phyloP scores from a whole-genome alignment of 2,113 vertebrate species.

The Nibea coibor region DNA sequence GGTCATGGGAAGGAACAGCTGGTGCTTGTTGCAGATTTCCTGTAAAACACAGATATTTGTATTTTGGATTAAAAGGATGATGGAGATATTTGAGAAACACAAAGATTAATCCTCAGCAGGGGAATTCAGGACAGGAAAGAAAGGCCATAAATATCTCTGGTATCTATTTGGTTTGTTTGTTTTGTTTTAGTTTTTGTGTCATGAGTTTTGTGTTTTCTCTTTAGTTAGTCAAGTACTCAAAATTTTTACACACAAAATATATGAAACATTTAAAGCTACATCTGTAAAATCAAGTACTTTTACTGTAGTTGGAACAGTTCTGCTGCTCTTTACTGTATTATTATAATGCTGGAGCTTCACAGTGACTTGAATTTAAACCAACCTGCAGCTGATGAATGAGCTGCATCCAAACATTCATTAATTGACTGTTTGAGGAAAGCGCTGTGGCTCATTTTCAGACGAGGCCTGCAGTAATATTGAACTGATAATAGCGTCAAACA shows the following conservation, averaged over 20 bases:
- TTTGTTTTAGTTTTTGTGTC: not conserved
- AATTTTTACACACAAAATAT: too few relatives aligned
- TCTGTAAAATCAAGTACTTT: too few relatives aligned
- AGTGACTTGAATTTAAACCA: not conserved
- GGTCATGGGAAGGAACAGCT: constrained; percentile 35
- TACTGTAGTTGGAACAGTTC: too few relatives aligned
- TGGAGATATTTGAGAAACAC: constrained; percentile 15
- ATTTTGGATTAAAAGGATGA: constrained; percentile 30
- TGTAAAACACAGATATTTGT: not conserved
- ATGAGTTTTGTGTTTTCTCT: too few relatives aligned
- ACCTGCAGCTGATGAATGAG: constrained; percentile 3
- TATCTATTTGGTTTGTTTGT: not conserved
- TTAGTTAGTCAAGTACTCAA: too few relatives aligned
- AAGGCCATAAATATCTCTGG: not conserved
- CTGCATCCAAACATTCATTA: not conserved
- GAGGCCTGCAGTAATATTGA: not conserved
- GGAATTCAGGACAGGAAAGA: not conserved
- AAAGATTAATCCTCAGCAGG: not conserved
- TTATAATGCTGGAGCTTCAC: not conserved
- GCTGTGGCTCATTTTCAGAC: constrained; percentile 11
- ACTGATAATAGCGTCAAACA: not conserved
- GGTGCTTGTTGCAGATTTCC: not conserved
- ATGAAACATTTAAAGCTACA: too few relatives aligned
- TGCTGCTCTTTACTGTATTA: not conserved
- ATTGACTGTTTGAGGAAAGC: not conserved